phyloP scores from a whole-genome alignment of 2,888 invertebrate species.

The Antheraea yamamai region DNA sequence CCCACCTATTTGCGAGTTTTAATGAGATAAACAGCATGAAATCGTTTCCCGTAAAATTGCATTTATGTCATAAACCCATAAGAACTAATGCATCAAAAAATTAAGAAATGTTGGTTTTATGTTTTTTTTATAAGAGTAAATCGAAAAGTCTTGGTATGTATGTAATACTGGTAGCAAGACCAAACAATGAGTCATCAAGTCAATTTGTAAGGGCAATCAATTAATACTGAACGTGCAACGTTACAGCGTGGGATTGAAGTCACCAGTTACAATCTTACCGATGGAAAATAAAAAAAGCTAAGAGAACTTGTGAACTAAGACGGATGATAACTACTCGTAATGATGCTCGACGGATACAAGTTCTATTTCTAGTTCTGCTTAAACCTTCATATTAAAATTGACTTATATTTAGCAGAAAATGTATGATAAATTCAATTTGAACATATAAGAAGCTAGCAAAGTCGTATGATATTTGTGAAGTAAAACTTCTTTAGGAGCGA shows the following conservation, averaged over 20 bases:
- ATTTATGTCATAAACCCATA: too few relatives aligned
- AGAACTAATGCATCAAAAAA: too few relatives aligned
- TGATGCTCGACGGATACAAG: background rate
- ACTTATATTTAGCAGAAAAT: background rate
- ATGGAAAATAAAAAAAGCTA: constrained; percentile 44
- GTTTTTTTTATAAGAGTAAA: too few relatives aligned
- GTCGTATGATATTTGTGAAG: too few relatives aligned
- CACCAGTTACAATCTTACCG: constrained; percentile 46
- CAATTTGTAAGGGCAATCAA: constrained; percentile 10
- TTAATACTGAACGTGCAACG: background rate
- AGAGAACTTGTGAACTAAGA: constrained; percentile 55
- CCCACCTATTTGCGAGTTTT: too few relatives aligned
- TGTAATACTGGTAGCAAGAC: background rate
- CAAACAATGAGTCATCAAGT: constrained; percentile 2
- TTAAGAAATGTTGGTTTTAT: too few relatives aligned
- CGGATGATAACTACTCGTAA: constrained; percentile 34
- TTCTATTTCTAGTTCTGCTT: background rate
- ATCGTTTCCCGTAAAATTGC: too few relatives aligned
- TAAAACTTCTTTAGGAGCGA: too few relatives aligned
- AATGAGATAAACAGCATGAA: too few relatives aligned
- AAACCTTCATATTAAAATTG: background rate
- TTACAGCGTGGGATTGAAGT: constrained; percentile 31
- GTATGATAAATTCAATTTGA: too few relatives aligned
- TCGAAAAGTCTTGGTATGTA: background rate
- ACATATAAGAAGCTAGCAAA: too few relatives aligned